Base-by-base conservation (phyloP, 2,888 invertebrate species). In the Proisotoma minuta region DNA sequence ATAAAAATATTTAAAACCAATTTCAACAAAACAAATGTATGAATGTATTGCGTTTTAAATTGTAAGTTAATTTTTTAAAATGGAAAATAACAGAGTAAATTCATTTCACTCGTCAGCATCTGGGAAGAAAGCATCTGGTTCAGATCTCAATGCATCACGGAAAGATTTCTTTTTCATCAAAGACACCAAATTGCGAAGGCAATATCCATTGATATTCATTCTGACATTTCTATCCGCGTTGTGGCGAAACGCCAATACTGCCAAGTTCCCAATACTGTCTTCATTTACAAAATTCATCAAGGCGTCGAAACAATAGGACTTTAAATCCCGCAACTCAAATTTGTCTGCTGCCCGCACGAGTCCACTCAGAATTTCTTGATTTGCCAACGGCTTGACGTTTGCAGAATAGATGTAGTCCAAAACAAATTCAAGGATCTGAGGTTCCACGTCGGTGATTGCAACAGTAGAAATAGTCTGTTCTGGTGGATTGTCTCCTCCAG, bases 61-160 rank as follows among this genome's bases (percentile, higher is more conserved):
- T n/a, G n/a, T n/a, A n/a, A n/a, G n/a, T n/a, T n/a, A n/a, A n/a
- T n/a, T n/a, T n/a, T n/a, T n/a, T n/a, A n/a, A n/a, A n/a, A n/a
- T n/a, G n/a, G n/a, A n/a, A n/a, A n/a, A n/a, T n/a, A n/a, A n/a
- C n/a, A n/a, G n/a, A n/a, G n/a, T n/a, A n/a, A n/a, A n/a, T n/a
- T n/a, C n/a, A n/a, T n/a, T n/a, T n/a, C 43, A 43, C 20, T 20
- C 29, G 0, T 54, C 54, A 15, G 50, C 59, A 34, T 60, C 60
- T n/a, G 54, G 8, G 56, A 60, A 60, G 22, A 60, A 60, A 3
- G 60, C 60, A 34, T 60, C 54, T 12, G 60, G 60, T 24, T 60
- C 60, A 18, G 22, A 15, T 39, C 56, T 60, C 20, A 60, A 18
- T 2, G 60, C 54, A 56, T 24, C 34, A 3, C 49, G 34, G 22